Evolutionary conservation across 2,113 vertebrate genomes (phyloP).

Genomic region (Siniperca knerii): DNA sequence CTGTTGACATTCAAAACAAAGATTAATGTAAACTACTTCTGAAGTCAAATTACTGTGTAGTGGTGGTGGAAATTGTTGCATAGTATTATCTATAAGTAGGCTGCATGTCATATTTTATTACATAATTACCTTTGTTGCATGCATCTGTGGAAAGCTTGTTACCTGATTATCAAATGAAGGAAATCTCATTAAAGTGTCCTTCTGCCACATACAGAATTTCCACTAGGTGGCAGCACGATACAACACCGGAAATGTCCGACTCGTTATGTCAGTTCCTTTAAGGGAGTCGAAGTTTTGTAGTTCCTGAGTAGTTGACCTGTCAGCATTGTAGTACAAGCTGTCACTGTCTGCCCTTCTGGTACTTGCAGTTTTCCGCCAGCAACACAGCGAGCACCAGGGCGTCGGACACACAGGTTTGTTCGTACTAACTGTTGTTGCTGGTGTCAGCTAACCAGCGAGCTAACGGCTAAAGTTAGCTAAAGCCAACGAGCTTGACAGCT

Average conservation of each 20-base stretch:
- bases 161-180: neutral
- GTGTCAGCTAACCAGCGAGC: conserved; percentile 30
- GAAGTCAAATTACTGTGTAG: too few species aligned
- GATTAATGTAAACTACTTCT: too few species aligned
- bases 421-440: neutral
- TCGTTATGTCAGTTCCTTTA: conserved; percentile 49
- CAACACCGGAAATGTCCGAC: conserved; percentile 13
- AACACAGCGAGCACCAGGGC: neutral
- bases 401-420: neutral
- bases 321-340: conserved; percentile 76
- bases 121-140: neutral
- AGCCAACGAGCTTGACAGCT: conserved; percentile 50
- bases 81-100: neutral
- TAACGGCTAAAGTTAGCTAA: conserved; percentile 56
- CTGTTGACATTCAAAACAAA: too few species aligned
- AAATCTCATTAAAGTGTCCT: neutral
- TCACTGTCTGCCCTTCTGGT: conserved; percentile 37
- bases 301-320: conserved; percentile 75
- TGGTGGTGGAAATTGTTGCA: too few species aligned
- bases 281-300: conserved; percentile 70
- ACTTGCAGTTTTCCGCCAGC: neutral
- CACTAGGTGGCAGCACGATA: conserved; percentile 39
- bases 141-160: neutral
- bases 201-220: neutral
- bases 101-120: neutral